Evolutionary conservation across 2,888 invertebrate genomes (phyloP).

Genomic region (Xestia rhomboidea): DNA sequence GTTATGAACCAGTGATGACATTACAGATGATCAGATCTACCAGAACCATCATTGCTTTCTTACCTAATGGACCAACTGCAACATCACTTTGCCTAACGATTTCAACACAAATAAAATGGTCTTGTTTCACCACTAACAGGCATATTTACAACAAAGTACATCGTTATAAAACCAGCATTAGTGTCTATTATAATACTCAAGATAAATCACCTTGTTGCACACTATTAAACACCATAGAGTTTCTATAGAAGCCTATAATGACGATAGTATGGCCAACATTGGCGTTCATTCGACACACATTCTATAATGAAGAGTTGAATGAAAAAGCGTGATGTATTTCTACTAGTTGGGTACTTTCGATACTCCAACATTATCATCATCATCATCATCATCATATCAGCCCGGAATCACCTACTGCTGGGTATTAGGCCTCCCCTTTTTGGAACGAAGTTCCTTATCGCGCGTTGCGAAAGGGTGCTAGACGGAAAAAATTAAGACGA

Average conservation of each 20-base stretch:
- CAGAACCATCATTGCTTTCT: constrained; percentile 6
- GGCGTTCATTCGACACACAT: not conserved
- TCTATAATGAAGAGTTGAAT: not conserved
- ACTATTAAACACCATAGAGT: constrained; percentile 29
- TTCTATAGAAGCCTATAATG: constrained; percentile 37
- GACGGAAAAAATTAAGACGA: no score
- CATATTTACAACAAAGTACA: constrained; percentile 39
- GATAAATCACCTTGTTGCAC: constrained; percentile 43
- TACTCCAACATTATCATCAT: no score
- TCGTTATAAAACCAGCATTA: constrained; percentile 35
- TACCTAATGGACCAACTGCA: constrained; percentile 14
- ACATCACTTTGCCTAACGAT: constrained; percentile 20
- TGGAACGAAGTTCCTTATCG: no score
- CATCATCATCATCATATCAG: no score
- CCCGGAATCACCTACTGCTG: no score
- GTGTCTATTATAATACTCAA: constrained; percentile 25
- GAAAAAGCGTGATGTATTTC: not conserved
- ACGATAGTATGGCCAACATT: constrained; percentile 1
- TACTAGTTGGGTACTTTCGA: no score
- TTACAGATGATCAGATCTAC: no score
- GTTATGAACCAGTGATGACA: not conserved
- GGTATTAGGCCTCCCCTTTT: no score
- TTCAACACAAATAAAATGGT: constrained; percentile 33
- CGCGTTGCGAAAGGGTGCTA: no score
- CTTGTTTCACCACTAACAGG: constrained; percentile 30